Percentiles rank a stretch among this genome's conserved stretches.
Evolutionary conservation across 2,113 vertebrate species (phyloP).

Genomic region (Embiotoca jacksoni): DNA sequence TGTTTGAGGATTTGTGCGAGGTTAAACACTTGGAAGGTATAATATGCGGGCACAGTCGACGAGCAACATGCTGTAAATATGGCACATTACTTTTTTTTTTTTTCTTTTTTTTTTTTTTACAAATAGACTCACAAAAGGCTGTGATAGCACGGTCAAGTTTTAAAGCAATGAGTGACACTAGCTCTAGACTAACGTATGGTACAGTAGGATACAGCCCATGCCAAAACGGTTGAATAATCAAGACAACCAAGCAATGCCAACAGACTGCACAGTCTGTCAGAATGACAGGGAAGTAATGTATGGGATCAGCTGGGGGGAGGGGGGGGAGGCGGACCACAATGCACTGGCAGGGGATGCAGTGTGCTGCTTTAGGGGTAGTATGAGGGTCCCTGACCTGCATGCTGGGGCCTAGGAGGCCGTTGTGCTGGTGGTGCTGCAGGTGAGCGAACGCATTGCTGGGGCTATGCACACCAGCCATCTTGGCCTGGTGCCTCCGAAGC

Average conservation of each 20-base stretch:
- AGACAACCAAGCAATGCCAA: slow-evolving; percentile 59
- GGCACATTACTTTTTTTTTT: not conserved
- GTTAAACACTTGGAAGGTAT: slow-evolving; percentile 22
- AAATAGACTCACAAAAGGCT: slow-evolving; percentile 19
- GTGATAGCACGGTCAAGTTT: not conserved
- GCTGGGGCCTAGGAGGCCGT: slow-evolving; percentile 89
- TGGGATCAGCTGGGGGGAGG: slow-evolving; percentile 45
- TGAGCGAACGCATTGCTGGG: slow-evolving; percentile 91
- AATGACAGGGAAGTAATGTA: slow-evolving; percentile 60
- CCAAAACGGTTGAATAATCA: slow-evolving; percentile 51
- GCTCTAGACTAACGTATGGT: not conserved
- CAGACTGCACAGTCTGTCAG: slow-evolving; percentile 49
- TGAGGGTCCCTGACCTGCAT: slow-evolving; percentile 92
- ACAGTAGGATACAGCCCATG: slow-evolving; percentile 56
- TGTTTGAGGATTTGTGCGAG: slow-evolving; percentile 4
- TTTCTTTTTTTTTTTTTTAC: not conserved
- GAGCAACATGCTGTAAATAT: slow-evolving; percentile 78
- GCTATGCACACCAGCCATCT: slow-evolving; percentile 93
- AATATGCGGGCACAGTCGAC: slow-evolving; percentile 65
- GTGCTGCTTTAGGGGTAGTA: slow-evolving; percentile 56
- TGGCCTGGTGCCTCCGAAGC: slow-evolving; percentile 97
- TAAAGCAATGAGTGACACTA: slow-evolving; percentile 4
- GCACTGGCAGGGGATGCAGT: slow-evolving; percentile 64
- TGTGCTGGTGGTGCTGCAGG: slow-evolving; percentile 92
- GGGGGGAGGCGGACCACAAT: slow-evolving; percentile 45